These are phyloP conservation scores for Gorsachius goisagi DNA, from an alignment of 2,113 vertebrate genomes.

Conservation along the genomic window DNA sequence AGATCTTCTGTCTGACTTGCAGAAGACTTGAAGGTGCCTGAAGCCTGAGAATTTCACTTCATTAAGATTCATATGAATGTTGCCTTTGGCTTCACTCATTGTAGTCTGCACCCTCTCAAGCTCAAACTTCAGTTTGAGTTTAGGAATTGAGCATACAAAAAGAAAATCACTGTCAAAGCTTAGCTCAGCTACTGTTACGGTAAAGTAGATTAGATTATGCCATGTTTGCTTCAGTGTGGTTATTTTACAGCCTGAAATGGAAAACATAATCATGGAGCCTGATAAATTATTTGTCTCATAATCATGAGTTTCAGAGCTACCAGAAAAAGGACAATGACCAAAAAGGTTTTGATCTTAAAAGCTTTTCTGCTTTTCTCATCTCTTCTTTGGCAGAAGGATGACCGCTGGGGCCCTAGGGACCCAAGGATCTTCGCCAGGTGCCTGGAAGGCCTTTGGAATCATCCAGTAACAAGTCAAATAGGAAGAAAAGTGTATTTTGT, in stretches of 20 bases:
- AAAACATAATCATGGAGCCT: neutral
- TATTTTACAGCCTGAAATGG: neutral
- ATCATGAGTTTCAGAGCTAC: neutral
- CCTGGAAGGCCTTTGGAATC: neutral
- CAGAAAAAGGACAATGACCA: neutral
- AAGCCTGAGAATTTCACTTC: conserved; percentile 22
- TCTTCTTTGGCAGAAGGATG: neutral
- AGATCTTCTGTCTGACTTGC: neutral
- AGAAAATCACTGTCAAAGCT: conserved; percentile 15
- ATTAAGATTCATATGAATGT: conserved; percentile 44
- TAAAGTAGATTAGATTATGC: neutral
- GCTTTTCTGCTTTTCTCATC: neutral
- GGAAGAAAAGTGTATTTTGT: neutral
- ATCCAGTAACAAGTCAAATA: neutral
- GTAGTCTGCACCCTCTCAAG: neutral
- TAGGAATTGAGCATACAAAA: neutral
- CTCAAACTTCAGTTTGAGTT: neutral
- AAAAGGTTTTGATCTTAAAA: neutral
- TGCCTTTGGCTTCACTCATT: conserved; percentile 33
- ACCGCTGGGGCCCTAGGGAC: fast-evolving
- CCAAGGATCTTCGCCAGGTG: neutral
- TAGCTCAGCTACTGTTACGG: neutral
- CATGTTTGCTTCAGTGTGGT: neutral
- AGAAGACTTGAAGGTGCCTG: neutral
- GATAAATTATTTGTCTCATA: neutral